A percentile compares a stretch with the other conserved stretches of the same genome.
phyloP scores from a whole-genome alignment of 2,113 vertebrate genomes.

The Misgurnus mizolepis region DNA sequence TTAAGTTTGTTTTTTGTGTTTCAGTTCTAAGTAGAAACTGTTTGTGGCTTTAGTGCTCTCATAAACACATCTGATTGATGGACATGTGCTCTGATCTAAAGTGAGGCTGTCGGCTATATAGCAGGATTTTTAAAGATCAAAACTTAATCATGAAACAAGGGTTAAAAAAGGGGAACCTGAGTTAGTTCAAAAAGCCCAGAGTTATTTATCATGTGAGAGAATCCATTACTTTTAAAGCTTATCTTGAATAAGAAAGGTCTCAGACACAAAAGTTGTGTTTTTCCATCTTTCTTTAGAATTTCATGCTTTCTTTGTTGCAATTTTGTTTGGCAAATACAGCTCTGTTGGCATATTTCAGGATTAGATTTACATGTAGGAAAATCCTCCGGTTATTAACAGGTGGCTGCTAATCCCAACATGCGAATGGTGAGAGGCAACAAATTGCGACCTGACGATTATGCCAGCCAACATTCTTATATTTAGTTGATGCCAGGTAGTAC shows the following conservation, averaged over 20 bases:
- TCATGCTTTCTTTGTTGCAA: background rate
- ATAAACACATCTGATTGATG: background rate
- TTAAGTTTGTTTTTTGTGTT: background rate
- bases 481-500: conserved; percentile 41
- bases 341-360: conserved; percentile 28
- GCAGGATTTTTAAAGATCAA: conserved; percentile 11
- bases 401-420: conserved; percentile 56
- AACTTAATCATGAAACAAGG: background rate
- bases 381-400: conserved; percentile 54
- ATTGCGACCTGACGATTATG: conserved; percentile 57
- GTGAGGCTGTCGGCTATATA: conserved; percentile 9
- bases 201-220: background rate
- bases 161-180: too few species aligned
- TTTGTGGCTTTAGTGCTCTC: background rate
- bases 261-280: background rate
- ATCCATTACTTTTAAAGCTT: background rate
- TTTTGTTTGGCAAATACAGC: background rate
- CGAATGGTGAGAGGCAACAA: conserved; percentile 57
- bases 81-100: background rate
- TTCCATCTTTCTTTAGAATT: background rate
- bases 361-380: conserved; percentile 19
- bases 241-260: background rate
- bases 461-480: conserved; percentile 45
- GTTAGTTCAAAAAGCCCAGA: background rate
- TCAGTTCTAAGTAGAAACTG: background rate